Percentiles rank a stretch among this genome's conserved stretches.
Evolutionary conservation across 2,888 invertebrate species (phyloP).

Genomic region (Abscondita cerata): DNA sequence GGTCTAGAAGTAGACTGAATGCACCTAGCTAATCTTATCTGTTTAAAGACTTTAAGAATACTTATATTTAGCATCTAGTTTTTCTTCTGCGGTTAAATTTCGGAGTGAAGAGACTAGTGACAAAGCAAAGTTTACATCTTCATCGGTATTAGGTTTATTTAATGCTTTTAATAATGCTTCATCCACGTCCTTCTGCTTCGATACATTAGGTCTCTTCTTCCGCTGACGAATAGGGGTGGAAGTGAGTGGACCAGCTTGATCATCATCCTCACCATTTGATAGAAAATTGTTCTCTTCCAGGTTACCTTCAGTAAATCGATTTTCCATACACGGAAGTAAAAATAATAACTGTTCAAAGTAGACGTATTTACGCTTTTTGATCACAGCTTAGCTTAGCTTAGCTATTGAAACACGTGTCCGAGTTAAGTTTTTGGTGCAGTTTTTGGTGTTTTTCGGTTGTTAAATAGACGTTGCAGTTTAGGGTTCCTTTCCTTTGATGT

Average conservation of each 20-base stretch:
- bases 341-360: neutral
- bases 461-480: too few relatives aligned
- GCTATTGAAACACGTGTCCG: too few relatives aligned
- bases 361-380: neutral
- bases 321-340: neutral
- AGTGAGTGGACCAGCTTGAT: neutral
- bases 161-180: neutral
- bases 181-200: neutral
- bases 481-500: too few relatives aligned
- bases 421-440: too few relatives aligned
- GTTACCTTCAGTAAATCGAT: neutral
- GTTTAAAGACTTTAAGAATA: neutral
- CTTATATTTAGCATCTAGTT: neutral
- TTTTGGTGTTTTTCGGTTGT: too few relatives aligned
- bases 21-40: neutral
- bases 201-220: neutral
- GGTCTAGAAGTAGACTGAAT: too few relatives aligned
- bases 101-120: neutral
- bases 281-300: too few relatives aligned
- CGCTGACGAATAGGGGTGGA: neutral
- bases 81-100: conserved; percentile 1
- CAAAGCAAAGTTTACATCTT: neutral
- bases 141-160: neutral
- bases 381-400: too few relatives aligned
- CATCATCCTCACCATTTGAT: too few relatives aligned